phyloP scores from a whole-genome alignment of 2,797 vertebrate species.

The Notolepis coatsorum region DNA sequence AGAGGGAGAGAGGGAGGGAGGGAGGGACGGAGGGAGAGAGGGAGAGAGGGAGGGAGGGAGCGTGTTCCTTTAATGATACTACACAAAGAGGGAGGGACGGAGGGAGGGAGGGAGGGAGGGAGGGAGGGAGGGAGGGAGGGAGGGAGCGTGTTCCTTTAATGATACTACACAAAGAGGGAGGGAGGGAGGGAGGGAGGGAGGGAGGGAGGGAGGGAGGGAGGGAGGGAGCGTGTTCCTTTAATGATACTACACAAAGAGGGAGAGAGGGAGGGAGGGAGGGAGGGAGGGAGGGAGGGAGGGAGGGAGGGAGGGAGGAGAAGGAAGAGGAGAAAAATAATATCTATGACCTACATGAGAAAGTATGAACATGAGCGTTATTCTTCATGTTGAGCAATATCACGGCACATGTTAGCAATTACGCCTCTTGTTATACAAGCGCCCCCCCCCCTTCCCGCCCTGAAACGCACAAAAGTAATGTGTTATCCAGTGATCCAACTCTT shows the following conservation, averaged over 20 bases:
- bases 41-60: not conserved
- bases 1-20: not conserved
- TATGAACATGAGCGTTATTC: no score
- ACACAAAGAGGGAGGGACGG: not conserved
- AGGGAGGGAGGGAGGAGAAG: constrained; percentile 40
- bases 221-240: no score
- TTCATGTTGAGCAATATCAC: no score
- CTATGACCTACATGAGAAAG: no score
- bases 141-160: no score
- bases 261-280: not conserved
- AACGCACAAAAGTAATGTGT: no score
- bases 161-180: not conserved
- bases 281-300: not conserved
- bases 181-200: not conserved
- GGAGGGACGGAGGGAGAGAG: not conserved
- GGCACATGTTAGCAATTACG: no score
- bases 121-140: not conserved
- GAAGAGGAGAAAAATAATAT: not conserved
- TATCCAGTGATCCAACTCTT: no score
- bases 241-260: no score
- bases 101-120: not conserved
- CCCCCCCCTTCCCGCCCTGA: no score
- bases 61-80: no score
- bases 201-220: constrained; percentile 6
- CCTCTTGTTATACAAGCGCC: no score